phyloP scores from a whole-genome alignment of 2,113 vertebrate genomes.

The Gymnarchus niloticus region DNA sequence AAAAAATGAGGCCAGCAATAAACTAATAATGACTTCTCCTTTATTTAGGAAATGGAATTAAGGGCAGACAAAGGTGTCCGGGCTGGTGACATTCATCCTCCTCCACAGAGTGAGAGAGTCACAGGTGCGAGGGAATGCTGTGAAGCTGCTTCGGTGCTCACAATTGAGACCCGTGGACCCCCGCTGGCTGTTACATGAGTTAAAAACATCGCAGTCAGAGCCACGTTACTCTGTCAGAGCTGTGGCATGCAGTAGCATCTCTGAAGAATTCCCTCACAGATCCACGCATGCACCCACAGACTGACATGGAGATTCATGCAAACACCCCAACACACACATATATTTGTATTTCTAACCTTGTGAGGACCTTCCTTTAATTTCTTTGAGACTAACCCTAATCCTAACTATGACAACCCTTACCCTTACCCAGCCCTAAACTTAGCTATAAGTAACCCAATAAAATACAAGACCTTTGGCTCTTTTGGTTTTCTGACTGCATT shows the following conservation, averaged over 20 bases:
- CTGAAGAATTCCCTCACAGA: slow-evolving; percentile 16
- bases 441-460: no score
- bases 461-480: no score
- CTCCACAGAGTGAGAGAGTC: slow-evolving; percentile 51
- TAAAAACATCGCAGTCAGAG: slow-evolving; percentile 65
- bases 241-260: slow-evolving; percentile 33
- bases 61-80: slow-evolving; percentile 39
- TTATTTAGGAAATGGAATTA: slow-evolving; percentile 68
- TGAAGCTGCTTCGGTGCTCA: slow-evolving; percentile 43
- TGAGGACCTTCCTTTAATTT: no score
- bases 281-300: slow-evolving; percentile 4
- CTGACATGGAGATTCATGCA: slow-evolving; percentile 15
- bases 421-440: no score
- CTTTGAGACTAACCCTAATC: no score
- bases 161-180: slow-evolving; percentile 29
- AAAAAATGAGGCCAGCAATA: slow-evolving; percentile 67
- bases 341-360: no score
- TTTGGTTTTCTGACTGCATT: no score
- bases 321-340: slow-evolving; percentile 3
- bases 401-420: no score
- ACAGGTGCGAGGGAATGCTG: slow-evolving; percentile 46
- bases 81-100: slow-evolving; percentile 40
- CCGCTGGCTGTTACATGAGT: slow-evolving; percentile 42
- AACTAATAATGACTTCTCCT: slow-evolving; percentile 67
- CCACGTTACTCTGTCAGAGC: slow-evolving; percentile 46